These are phyloP conservation scores for Acanthococcus lagerstroemiae DNA, from an alignment of 2,888 invertebrate species.

Conservation along the genomic window DNA sequence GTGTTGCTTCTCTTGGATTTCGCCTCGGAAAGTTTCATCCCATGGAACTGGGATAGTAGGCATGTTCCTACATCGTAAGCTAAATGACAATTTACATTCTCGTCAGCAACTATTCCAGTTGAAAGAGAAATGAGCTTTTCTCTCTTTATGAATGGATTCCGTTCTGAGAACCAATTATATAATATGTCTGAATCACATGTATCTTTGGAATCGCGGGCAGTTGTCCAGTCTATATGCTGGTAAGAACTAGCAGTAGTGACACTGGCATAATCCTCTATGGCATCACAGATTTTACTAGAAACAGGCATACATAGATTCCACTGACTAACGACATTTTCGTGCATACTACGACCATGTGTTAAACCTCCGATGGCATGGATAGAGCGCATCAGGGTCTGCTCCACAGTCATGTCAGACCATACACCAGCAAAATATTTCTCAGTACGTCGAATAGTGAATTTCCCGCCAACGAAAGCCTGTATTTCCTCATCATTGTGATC, in stretches of 20 bases:
- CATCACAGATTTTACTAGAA: background rate
- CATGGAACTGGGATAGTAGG: background rate
- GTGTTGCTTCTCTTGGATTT: background rate
- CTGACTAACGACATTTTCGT: background rate
- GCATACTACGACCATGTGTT: conserved; percentile 37
- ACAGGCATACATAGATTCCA: background rate
- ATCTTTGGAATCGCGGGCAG: background rate
- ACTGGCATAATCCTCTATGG: background rate
- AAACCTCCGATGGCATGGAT: conserved; percentile 38
- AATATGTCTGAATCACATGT: background rate
- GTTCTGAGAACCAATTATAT: background rate
- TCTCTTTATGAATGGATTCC: background rate
- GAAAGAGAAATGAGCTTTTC: background rate
- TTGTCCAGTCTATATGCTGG: background rate
- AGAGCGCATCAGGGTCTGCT: conserved; percentile 39
- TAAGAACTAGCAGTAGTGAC: background rate
- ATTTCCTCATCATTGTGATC: conserved; percentile 37
- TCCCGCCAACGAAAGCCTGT: conserved; percentile 34
- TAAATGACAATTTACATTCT: background rate
- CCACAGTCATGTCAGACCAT: conserved; percentile 37
- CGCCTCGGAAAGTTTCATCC: background rate
- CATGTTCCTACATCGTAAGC: background rate
- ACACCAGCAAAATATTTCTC: conserved; percentile 32
- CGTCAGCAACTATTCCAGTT: too few species aligned
- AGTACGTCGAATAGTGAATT: conserved; percentile 32